phyloP scores from a whole-genome alignment of 92 coral and sea anemone species.

The Phenganax stokvisi region DNA sequence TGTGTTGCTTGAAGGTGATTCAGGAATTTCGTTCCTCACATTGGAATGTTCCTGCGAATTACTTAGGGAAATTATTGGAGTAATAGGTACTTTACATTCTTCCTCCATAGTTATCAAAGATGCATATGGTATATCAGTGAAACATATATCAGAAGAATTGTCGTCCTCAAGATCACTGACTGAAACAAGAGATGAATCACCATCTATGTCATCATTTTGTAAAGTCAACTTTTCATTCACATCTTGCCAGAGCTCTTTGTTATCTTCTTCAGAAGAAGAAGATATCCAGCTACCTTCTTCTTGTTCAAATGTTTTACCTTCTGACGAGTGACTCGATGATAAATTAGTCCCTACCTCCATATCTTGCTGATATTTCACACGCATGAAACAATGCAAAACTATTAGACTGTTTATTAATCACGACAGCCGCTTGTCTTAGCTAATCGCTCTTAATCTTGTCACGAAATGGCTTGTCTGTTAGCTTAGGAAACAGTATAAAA shows the following conservation, averaged over 20 bases:
- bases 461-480: conserved; percentile 10
- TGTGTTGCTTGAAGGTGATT: conserved; percentile 3
- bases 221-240: background rate
- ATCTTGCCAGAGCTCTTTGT: background rate
- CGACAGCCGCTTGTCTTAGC: conserved; percentile 25
- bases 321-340: background rate
- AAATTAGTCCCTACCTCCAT: conserved; percentile 21
- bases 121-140: conserved; percentile 15
- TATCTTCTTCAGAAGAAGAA: background rate
- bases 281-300: conserved; percentile 13
- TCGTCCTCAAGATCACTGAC: conserved; percentile 33
- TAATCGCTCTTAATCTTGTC: conserved; percentile 35
- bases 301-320: background rate
- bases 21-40: conserved; percentile 8
- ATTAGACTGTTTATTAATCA: conserved; percentile 17
- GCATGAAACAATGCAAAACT: background rate
- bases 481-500: background rate
- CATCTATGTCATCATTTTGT: conserved; percentile 33
- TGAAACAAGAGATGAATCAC: conserved; percentile 12
- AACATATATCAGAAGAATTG: conserved; percentile 31
- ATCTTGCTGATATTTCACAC: conserved; percentile 21
- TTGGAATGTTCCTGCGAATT: conserved; percentile 17
- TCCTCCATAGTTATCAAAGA: conserved; percentile 32
- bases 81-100: background rate
- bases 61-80: background rate